Evolutionary conservation across 2,113 vertebrate species (phyloP).

Genomic region (Irena cyanogastra): DNA sequence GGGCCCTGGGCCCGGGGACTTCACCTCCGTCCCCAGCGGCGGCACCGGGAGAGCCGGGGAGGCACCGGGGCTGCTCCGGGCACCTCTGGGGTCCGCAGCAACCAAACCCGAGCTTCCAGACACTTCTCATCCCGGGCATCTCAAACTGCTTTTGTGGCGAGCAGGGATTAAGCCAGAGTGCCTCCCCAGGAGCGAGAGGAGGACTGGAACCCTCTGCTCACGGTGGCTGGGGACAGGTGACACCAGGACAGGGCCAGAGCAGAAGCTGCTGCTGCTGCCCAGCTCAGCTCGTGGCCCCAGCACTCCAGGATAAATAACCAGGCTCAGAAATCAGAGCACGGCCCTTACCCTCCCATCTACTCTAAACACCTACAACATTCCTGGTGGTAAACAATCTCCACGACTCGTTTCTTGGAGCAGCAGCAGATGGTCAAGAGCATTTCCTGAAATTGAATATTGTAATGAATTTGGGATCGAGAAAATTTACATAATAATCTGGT

Average conservation of each 20-base stretch:
- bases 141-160: not conserved
- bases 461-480: slow-evolving; percentile 39
- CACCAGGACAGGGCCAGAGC: not conserved
- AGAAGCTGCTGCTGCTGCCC: not conserved
- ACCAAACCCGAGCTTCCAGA: rapidly evolving
- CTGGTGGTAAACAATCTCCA: slow-evolving; percentile 44
- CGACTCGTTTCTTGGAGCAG: slow-evolving; percentile 38
- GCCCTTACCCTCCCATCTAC: not conserved
- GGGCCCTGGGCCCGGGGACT: too few relatives aligned
- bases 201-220: rapidly evolving
- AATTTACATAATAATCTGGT: slow-evolving; percentile 66
- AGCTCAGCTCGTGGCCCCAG: not conserved
- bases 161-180: rapidly evolving
- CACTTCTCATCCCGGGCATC: not conserved
- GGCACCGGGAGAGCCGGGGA: too few relatives aligned
- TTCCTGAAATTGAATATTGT: slow-evolving; percentile 64
- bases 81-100: too few relatives aligned
- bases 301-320: not conserved
- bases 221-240: rapidly evolving
- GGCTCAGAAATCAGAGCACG: not conserved
- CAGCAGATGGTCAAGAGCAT: slow-evolving; percentile 65
- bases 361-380: not conserved
- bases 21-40: too few relatives aligned
- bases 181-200: rapidly evolving
- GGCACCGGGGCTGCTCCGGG: not conserved